A percentile compares a stretch with the other conserved stretches of the same genome.
Conservation (phyloP, 2,797 vertebrate species). For the Aldrovandia affinis region DNA sequence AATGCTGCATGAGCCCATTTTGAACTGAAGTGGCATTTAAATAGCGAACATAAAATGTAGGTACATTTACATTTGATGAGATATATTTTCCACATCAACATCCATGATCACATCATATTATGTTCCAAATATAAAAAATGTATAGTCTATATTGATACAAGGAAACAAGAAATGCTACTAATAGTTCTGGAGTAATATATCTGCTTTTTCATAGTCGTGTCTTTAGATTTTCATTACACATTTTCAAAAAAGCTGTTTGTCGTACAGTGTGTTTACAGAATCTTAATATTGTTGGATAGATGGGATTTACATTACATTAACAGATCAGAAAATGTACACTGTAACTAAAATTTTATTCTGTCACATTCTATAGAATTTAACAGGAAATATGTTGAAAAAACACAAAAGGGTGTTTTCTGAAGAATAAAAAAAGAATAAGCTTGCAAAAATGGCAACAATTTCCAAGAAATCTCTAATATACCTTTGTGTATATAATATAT, state of each 20-base stretch:
- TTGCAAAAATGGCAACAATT: not conserved
- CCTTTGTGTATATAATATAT: no score
- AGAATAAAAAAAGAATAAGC: no score
- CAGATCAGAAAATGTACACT: not conserved
- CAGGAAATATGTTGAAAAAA: not conserved
- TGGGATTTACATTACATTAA: not conserved
- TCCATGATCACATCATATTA: not conserved
- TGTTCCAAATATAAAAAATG: not conserved
- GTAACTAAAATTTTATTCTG: not conserved
- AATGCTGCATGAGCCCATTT: not conserved
- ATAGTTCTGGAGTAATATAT: not conserved
- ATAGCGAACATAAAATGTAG: no score
- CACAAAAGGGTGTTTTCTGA: no score
- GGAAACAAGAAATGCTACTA: not conserved
- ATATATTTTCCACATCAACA: not conserved
- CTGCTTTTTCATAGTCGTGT: no score
- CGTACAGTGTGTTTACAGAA: no score
- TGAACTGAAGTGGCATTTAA: not conserved
- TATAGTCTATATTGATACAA: not conserved
- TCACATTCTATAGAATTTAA: not conserved
- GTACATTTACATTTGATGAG: no score
- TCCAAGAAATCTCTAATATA: not conserved
- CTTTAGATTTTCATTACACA: no score
- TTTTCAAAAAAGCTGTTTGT: no score
- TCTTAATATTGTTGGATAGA: not conserved